These are phyloP conservation scores for Drosophila sordidula DNA, from an alignment of 2,888 invertebrate species.

Conservation along the genomic window DNA sequence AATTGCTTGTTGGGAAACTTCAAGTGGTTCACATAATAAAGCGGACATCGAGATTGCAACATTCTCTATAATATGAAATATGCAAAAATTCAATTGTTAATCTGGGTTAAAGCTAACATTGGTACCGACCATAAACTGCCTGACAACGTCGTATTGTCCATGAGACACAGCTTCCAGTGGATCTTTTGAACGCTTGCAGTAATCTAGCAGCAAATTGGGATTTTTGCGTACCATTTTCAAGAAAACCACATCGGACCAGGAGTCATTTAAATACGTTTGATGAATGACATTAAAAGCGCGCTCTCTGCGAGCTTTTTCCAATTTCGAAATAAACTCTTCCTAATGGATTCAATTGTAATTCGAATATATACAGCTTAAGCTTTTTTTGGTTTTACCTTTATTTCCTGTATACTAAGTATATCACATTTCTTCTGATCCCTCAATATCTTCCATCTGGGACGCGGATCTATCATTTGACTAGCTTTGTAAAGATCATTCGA, in stretches of 20 bases:
- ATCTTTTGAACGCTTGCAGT: constrained; percentile 67
- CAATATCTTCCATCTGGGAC: constrained; percentile 81
- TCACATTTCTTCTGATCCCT: constrained; percentile 78
- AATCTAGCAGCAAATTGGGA: constrained; percentile 63
- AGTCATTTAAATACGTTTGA: constrained; percentile 79
- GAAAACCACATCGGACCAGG: constrained; percentile 80
- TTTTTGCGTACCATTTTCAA: constrained; percentile 72
- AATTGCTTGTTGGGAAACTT: constrained; percentile 71
- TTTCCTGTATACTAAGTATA: constrained; percentile 76
- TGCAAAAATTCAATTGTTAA: background rate
- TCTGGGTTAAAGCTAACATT: background rate
- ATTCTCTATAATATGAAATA: constrained; percentile 71
- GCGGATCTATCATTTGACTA: constrained; percentile 57
- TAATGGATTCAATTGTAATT: constrained; percentile 22
- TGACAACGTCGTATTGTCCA: constrained; percentile 71
- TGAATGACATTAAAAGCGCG: constrained; percentile 75
- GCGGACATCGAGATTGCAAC: constrained; percentile 79
- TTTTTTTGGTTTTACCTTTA: constrained; percentile 57
- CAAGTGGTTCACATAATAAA: constrained; percentile 72
- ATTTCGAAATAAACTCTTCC: constrained; percentile 71
- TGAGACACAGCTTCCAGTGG: constrained; percentile 54
- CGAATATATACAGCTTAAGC: too few species aligned
- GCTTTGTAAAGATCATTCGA: constrained; percentile 61
- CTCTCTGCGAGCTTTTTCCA: constrained; percentile 75
- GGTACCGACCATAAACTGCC: constrained; percentile 73